These are phyloP conservation scores for Hippopotamus amphibius DNA, from an alignment of 2,113 vertebrate species.

Conservation along the genomic window DNA sequence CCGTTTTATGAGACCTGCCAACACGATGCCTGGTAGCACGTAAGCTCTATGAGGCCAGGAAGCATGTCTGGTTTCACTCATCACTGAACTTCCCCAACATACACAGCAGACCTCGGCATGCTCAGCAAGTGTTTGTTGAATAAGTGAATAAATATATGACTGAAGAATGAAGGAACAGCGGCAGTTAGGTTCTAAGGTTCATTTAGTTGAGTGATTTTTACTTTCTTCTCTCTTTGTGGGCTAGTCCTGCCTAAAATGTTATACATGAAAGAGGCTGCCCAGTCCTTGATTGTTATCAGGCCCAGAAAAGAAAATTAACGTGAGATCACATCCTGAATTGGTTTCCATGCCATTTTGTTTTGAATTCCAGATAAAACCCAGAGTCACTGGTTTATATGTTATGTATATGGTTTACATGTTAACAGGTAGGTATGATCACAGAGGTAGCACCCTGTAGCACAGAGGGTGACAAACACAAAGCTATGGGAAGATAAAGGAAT, in stretches of 20 bases:
- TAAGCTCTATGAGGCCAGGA: not conserved
- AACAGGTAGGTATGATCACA: not conserved
- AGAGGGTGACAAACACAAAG: not conserved
- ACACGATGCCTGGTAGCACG: not conserved
- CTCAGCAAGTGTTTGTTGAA: not conserved
- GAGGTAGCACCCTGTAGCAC: not conserved
- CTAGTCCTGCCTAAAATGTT: not conserved
- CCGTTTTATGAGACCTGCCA: not conserved
- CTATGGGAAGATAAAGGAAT: not conserved
- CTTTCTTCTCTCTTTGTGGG: not conserved
- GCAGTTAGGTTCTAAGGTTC: not conserved
- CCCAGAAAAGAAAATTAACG: not conserved
- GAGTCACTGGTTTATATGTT: not conserved
- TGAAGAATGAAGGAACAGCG: not conserved
- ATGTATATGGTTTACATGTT: not conserved
- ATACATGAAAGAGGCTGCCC: too few species aligned
- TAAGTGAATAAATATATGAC: not conserved
- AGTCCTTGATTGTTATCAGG: not conserved
- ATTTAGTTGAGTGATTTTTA: not conserved
- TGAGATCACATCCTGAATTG: not conserved
- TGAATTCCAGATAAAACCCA: not conserved
- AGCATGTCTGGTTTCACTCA: not conserved
- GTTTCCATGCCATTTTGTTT: not conserved
- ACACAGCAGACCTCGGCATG: not conserved
- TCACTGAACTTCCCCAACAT: not conserved